Conservation (phyloP, 2,888 invertebrate genomes). For the Vanessa cardui region DNA sequence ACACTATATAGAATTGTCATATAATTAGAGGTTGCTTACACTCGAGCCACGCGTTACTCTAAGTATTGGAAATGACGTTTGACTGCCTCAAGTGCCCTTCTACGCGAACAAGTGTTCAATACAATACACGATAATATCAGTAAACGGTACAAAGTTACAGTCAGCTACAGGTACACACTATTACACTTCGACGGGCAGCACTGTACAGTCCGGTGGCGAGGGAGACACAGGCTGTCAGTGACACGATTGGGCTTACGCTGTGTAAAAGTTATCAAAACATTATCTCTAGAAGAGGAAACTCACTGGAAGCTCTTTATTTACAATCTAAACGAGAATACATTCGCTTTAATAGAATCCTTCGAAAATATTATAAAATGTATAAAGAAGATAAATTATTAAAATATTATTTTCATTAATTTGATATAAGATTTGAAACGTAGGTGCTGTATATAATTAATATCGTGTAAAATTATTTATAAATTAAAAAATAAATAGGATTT, state of each 20-base stretch:
- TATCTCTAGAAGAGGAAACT: slow-evolving; percentile 8
- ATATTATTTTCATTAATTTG: slow-evolving; percentile 1
- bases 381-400: slow-evolving; percentile 11
- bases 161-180: no score
- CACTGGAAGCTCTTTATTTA: slow-evolving; percentile 9
- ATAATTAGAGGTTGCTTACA: no score
- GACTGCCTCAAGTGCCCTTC: no score
- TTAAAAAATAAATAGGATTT: background rate
- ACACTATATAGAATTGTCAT: no score
- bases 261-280: slow-evolving; percentile 3
- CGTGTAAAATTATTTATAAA: slow-evolving; percentile 4
- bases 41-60: no score
- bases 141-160: no score
- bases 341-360: no score
- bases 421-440: background rate
- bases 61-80: no score
- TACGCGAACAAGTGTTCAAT: no score
- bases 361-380: slow-evolving; percentile 5
- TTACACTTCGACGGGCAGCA: no score
- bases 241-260: background rate
- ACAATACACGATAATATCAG: no score
- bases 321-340: background rate
- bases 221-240: background rate
- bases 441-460: background rate
- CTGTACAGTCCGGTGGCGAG: no score